Base-by-base conservation (phyloP, 2,888 invertebrate species). In the Drosophila differens region DNA sequence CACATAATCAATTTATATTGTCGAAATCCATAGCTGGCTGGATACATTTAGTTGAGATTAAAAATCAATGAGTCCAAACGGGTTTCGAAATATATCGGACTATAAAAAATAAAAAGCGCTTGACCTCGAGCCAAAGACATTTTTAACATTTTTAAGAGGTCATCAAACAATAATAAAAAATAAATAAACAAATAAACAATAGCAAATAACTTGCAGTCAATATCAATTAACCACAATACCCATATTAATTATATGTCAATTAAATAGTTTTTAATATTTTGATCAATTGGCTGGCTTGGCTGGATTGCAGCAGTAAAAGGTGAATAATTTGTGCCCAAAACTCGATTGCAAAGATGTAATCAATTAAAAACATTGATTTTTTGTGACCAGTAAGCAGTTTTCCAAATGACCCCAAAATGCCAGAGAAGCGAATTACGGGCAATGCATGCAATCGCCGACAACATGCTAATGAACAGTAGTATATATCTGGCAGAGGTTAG, bases 381-480 rank as follows among this genome's bases (percentile, higher is more conserved):
- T 19, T 19, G 10, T 19, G 22, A 4, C 22, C 5, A 25, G 47
- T 47, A 44, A 57, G 37, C 28, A 30, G 61, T 61, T 58, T 62
- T 35, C 47, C 49, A 52, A 39, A 49, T 73, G 69, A 62, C 58
- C 79, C 66, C 52, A 62, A 69, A 82, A 73, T 66, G 74, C 30
- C 63, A 64, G 63, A 67, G 67, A 79, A 82, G 74, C 79, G 62
- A 79, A 79, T 70, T 82, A 74, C 7, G 52, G 61, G 14, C 59
- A 51, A 35, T 47, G 79, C 58, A 52, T 67, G 66, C 64, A 69
- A 69, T 58, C 54, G 79, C 60, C 57, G 55, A 28, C 53, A 59
- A 65, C 55, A 68, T 81, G 79, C 74, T 70, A 79, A 79, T 82
- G 79, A 79, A 74, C 74, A 59, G 44, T 39, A 62, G 44, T 49